phyloP scores from a whole-genome alignment of 2,888 invertebrate genomes.

The Ochlodes sylvanus region DNA sequence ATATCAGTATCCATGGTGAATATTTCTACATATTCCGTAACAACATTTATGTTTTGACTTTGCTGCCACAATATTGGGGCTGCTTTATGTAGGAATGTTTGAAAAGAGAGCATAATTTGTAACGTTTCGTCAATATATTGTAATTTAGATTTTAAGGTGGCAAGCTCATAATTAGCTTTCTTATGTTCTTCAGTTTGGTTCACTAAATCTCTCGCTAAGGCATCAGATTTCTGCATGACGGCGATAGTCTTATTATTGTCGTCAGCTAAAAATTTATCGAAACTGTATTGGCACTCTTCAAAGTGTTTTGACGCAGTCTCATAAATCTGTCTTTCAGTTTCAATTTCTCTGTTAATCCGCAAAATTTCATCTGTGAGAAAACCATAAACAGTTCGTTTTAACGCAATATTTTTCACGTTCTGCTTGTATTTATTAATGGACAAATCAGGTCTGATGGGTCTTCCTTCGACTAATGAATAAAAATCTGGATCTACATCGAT shows the following conservation, averaged over 20 bases:
- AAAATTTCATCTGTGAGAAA: slow-evolving; percentile 74
- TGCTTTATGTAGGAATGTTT: slow-evolving; percentile 72
- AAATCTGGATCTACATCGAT: slow-evolving; percentile 87
- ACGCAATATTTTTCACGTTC: slow-evolving; percentile 73
- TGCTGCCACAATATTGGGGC: slow-evolving; percentile 76
- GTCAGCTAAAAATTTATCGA: slow-evolving; percentile 76
- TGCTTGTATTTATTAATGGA: slow-evolving; percentile 83
- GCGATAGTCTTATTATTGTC: slow-evolving; percentile 78
- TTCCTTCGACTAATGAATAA: slow-evolving; percentile 85
- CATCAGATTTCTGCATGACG: slow-evolving; percentile 77
- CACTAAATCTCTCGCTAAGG: slow-evolving; percentile 66
- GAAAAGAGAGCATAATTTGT: slow-evolving; percentile 72
- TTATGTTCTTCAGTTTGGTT: slow-evolving; percentile 73
- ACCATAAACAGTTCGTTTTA: slow-evolving; percentile 69
- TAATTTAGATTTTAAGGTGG: slow-evolving; percentile 72
- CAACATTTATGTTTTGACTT: slow-evolving; percentile 59
- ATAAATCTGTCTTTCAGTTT: slow-evolving; percentile 67
- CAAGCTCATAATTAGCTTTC: slow-evolving; percentile 70
- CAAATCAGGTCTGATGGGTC: slow-evolving; percentile 83
- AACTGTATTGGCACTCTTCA: slow-evolving; percentile 74
- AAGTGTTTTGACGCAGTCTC: slow-evolving; percentile 70
- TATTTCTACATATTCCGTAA: slow-evolving; percentile 60
- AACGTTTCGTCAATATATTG: slow-evolving; percentile 75
- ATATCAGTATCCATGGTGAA: slow-evolving; percentile 65
- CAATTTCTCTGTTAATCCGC: slow-evolving; percentile 71